These are phyloP conservation scores for Dendroctonus valens DNA, from an alignment of 1,140 invertebrate species.

Conservation along the genomic window DNA sequence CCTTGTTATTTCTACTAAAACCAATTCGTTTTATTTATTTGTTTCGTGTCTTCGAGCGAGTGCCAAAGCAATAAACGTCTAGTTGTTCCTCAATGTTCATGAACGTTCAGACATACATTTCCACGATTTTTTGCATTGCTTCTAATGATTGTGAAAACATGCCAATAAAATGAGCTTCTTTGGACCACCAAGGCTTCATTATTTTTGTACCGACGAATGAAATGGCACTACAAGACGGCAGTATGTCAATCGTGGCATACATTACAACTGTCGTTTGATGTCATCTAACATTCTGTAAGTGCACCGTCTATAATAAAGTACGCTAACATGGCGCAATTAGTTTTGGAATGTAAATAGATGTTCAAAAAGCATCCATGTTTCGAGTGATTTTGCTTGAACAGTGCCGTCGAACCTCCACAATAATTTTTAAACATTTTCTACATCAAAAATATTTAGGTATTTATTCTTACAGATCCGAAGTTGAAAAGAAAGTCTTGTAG, in stretches of 20 bases:
- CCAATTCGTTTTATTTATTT: too few species aligned
- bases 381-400: constrained; percentile 13
- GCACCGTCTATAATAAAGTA: constrained; percentile 23
- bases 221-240: constrained; percentile 9
- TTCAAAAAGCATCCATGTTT: constrained; percentile 10
- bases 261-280: constrained; percentile 25
- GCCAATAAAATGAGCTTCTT: background rate
- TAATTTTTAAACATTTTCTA: background rate
- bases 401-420: constrained; percentile 2
- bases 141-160: too few species aligned
- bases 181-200: constrained; percentile 15
- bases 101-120: too few species aligned
- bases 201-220: background rate
- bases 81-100: too few species aligned
- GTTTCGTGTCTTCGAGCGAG: too few species aligned
- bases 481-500: too few species aligned
- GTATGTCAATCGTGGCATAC: constrained; percentile 27
- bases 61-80: too few species aligned
- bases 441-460: background rate
- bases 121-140: too few species aligned
- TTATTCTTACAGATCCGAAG: too few species aligned
- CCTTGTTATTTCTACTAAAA: too few species aligned
- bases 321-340: constrained; percentile 27
- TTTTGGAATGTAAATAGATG: constrained; percentile 31
- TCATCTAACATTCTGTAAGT: constrained; percentile 21